phyloP scores from a whole-genome alignment of 1,140 invertebrate species.

The Apis florea region DNA sequence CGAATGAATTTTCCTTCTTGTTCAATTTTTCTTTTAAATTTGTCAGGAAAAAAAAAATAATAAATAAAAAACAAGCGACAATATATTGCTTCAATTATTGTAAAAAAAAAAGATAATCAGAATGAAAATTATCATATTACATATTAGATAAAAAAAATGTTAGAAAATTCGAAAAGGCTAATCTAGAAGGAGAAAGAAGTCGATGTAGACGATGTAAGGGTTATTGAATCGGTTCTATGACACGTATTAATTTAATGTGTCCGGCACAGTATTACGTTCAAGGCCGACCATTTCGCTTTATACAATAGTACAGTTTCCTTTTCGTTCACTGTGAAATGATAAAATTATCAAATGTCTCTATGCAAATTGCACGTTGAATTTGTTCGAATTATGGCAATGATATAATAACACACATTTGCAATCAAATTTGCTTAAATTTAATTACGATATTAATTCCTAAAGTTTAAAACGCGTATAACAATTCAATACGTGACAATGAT shows the following conservation, averaged over 20 bases:
- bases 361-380: neutral
- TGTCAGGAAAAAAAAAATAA: too few relatives aligned
- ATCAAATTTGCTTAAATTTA: too few relatives aligned
- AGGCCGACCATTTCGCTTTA: constrained; percentile 31
- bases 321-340: neutral
- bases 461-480: too few relatives aligned
- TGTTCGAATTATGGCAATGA: neutral
- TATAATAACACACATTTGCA: too few relatives aligned
- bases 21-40: neutral
- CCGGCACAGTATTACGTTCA: constrained; percentile 26
- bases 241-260: constrained; percentile 11
- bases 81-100: neutral
- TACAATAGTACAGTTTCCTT: constrained; percentile 1
- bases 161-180: neutral
- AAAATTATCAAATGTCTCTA: neutral
- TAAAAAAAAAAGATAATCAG: neutral
- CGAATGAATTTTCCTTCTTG: neutral
- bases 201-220: neutral
- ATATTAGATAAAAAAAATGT: neutral
- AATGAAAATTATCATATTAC: too few relatives aligned
- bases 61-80: too few relatives aligned
- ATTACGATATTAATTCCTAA: too few relatives aligned
- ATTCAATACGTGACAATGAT: too few relatives aligned
- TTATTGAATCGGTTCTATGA: constrained; percentile 5
- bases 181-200: neutral